Evolutionary conservation across 2,797 vertebrate species (phyloP), one percentile per base, ranked within the genome.

Genomic region (Melanotaenia trifasciata): DNA sequence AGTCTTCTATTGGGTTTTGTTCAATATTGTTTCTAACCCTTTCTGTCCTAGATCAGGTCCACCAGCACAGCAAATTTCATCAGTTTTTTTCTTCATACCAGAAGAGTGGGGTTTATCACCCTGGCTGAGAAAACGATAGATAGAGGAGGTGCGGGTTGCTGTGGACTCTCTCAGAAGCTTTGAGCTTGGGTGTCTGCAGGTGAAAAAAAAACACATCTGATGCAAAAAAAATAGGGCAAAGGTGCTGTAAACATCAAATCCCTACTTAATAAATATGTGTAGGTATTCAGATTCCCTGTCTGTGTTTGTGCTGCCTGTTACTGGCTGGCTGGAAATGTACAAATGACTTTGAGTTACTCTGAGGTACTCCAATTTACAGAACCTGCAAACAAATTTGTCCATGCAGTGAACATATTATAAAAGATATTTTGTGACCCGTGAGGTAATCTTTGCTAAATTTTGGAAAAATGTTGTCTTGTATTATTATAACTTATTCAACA

Each of bases 81-180:
- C 36, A 5, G 6, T 28, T 30, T 43, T 28, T 62, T 30, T 10
- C 40, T 18, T 45, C 30, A n/a, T 30, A 13, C 61, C 47, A 28
- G 43, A 63, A 63, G 43, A 63, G 43, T 30, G 10, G 40, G 43
- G 20, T 50, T 11, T 50, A n/a, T 50, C 43, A 63, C 40, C 26
- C 18, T 18, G 43, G 43, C 40, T 30, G 13, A 20, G 26, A 47
- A 40, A 47, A 47, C 40, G 18, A 47, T 6, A 63, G 28, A 20
- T 30, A 45, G 9, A 26, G 45, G 24, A 47, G 40, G 22, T 5
- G 13, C 22, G 1, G 38, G 61, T 32, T 28, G 2, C 28, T 13
- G 40, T 4, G 12, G 60, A 4, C 9, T n/a, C 60, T 43, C 24
- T 6, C 40, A 54, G 24, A 24, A 1, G 60, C 26, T 10, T 28